Evolutionary conservation across 1,140 invertebrate species (phyloP).

Genomic region (Hyphantria cunea): DNA sequence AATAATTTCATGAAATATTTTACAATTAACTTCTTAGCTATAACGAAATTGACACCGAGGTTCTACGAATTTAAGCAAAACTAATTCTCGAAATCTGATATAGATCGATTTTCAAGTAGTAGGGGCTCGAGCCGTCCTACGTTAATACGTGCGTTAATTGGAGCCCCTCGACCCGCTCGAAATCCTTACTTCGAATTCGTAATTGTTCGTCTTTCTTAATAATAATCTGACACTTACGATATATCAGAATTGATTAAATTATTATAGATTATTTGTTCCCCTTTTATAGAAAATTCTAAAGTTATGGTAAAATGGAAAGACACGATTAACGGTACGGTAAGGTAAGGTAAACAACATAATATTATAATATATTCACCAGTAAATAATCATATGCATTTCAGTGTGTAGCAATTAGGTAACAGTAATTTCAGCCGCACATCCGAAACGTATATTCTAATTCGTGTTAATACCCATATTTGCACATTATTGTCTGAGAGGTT

Average conservation of each 20-base stretch:
- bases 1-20: no score
- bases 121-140: constrained; percentile 31
- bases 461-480: no score
- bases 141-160: constrained; percentile 47
- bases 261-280: constrained; percentile 16
- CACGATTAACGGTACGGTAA: no score
- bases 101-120: constrained; percentile 35
- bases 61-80: constrained; percentile 33
- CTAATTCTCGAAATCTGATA: constrained; percentile 13
- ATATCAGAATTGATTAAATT: constrained; percentile 31
- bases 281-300: no score
- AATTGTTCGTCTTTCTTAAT: constrained; percentile 24
- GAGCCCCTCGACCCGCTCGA: constrained; percentile 29
- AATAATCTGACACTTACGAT: constrained; percentile 30
- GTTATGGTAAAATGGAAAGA: no score
- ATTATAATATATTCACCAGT: no score
- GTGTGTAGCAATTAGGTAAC: no score
- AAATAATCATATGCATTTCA: no score
- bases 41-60: neutral
- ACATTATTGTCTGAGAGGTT: no score
- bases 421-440: no score
- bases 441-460: no score
- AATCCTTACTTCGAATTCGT: constrained; percentile 33
- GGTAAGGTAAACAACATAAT: no score
- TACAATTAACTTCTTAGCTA: neutral